Percentiles rank a stretch among this genome's conserved stretches.
These are phyloP conservation scores for Drosophila leontia DNA, from an alignment of 1,140 invertebrate species.

Conservation along the genomic window DNA sequence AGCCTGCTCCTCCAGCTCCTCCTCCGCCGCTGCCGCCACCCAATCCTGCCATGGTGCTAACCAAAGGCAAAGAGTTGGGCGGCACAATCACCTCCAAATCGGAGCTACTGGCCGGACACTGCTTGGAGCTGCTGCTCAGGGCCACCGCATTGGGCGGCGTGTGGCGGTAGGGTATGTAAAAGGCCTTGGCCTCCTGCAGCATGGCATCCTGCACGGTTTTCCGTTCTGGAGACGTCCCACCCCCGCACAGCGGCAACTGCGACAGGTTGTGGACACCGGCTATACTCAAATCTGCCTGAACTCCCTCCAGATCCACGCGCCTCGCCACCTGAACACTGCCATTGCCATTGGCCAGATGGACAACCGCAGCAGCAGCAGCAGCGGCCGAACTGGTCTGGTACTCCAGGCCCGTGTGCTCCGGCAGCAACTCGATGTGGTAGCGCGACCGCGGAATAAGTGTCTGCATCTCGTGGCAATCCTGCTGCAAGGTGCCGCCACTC, in stretches of 20 bases:
- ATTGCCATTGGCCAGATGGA: conserved; percentile 69
- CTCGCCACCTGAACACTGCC: conserved; percentile 54
- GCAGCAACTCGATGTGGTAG: conserved; percentile 71
- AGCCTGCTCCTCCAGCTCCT: conserved; percentile 20
- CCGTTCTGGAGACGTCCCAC: conserved; percentile 54
- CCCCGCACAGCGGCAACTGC: conserved; percentile 67
- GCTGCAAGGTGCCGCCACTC: conserved; percentile 75
- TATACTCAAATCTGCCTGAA: conserved; percentile 63
- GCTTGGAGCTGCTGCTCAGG: conserved; percentile 51
- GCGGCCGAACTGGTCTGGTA: conserved; percentile 70
- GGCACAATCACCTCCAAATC: conserved; percentile 66
- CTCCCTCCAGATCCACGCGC: conserved; percentile 40
- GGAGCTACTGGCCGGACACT: conserved; percentile 60
- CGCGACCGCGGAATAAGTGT: conserved; percentile 78
- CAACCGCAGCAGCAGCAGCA: conserved; percentile 30
- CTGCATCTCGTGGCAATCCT: conserved; percentile 84
- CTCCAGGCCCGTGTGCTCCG: conserved; percentile 59
- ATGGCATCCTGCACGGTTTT: conserved; percentile 63
- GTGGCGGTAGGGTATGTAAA: conserved; percentile 78
- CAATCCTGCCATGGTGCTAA: conserved; percentile 59
- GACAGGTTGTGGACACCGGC: conserved; percentile 73
- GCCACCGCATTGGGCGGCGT: conserved; percentile 74
- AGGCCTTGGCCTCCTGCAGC: conserved; percentile 67
- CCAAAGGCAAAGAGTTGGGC: conserved; percentile 71
- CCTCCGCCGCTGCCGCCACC: conserved; percentile 15